Base-by-base conservation (phyloP, 2,888 invertebrate genomes). In the Bellardia pandia region DNA sequence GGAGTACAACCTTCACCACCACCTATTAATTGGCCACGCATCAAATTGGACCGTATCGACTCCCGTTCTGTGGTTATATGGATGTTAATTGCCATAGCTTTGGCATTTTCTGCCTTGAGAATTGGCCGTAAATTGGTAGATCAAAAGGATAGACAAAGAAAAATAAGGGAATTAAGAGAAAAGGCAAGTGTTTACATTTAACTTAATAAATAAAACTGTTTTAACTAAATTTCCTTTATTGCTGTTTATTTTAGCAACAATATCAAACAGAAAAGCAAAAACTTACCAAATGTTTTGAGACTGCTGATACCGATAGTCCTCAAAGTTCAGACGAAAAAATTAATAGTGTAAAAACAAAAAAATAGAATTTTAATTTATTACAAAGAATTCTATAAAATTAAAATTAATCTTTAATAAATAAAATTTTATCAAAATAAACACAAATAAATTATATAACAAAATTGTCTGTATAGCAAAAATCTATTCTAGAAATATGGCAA, bases 41-140 rank as follows among this genome's bases (percentile, higher is more conserved):
- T 92, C 51, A 90, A 90, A 53, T 88, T 91, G 2, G 92, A 92
- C 88, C 91, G 90, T 45, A 92, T 93, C 45, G 93, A 94, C 85
- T 92, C 93, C 0, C 92, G 93, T 45, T 93, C 93, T 3, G 91
- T 93, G 3, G 91, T 93, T 13, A 92, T 94, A 14, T 93, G 93
- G 93, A 90, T 94, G 89, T 86, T 93, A 45, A 90, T 90, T 23
- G 92, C 91, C 30, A 91, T 93, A 48, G 91, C 91, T 0, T 48
- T 93, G 13, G 92, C 92, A 0, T 93, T 93, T 74, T 88, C 92
- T 0, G 91, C 90, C 0, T 71, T 93, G 23, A 91, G 92, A 56
- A 89, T 92, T 82, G 90, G 89, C 2, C 89, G 90, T 2, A 89
- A 90, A 0, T 89, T 91, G 23, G 88, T 93, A 33, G 92, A 92